A percentile compares a stretch with the other conserved stretches of the same genome.
These are phyloP conservation scores for Tachyglossus aculeatus DNA, from an alignment of 2,797 vertebrate species.

Conservation along the genomic window DNA sequence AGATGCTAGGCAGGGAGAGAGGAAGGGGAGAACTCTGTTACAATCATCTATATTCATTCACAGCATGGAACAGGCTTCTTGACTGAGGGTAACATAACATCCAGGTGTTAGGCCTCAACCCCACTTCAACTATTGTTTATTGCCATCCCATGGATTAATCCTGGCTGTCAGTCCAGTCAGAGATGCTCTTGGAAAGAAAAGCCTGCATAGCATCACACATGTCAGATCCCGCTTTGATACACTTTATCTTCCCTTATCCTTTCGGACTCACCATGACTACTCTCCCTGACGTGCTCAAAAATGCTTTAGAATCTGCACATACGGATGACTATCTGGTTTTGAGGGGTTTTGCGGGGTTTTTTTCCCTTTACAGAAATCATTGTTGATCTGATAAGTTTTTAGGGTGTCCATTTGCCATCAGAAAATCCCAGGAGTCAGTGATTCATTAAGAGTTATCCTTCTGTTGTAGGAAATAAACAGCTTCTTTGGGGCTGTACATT, in stretches of 20 bases:
- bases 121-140: conserved; percentile 69
- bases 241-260: conserved; percentile 73
- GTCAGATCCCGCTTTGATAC: conserved; percentile 75
- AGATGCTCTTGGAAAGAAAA: conserved; percentile 72
- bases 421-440: conserved; percentile 58
- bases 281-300: conserved; percentile 59
- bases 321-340: conserved; percentile 33
- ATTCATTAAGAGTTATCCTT: conserved; percentile 63
- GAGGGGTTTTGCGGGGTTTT: background rate
- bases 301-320: conserved; percentile 54
- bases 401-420: conserved; percentile 66
- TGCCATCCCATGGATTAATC: conserved; percentile 72
- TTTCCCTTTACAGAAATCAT: conserved; percentile 66
- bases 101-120: conserved; percentile 73
- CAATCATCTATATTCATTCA: conserved; percentile 1
- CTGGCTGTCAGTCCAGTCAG: conserved; percentile 70
- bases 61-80: conserved; percentile 23
- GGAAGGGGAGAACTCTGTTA: background rate
- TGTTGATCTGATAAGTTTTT: conserved; percentile 73
- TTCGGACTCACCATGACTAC: conserved; percentile 68
- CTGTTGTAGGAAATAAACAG: conserved; percentile 68
- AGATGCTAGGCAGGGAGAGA: fast-evolving
- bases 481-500: conserved; percentile 64
- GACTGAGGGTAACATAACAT: conserved; percentile 35
- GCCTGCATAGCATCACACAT: conserved; percentile 74